Evolutionary conservation across 2,888 invertebrate species (phyloP).

Genomic region (Phyllotreta cruciferae): DNA sequence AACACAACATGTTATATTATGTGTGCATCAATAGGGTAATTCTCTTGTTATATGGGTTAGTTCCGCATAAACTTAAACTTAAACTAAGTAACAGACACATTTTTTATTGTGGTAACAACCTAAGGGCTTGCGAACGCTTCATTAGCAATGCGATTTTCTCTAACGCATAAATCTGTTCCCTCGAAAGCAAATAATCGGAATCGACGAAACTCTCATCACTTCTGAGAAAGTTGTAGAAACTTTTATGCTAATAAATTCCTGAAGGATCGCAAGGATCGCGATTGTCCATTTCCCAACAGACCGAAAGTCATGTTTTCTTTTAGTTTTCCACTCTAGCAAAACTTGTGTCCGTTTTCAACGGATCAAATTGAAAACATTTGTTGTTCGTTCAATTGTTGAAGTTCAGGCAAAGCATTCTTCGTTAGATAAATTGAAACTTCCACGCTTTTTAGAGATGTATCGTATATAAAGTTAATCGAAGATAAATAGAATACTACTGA

Average conservation of each 20-base stretch:
- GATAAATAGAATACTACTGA: no score
- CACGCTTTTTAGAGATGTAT: no score
- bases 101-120: no score
- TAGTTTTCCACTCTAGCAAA: conserved; percentile 45
- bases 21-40: no score
- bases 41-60: no score
- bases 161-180: neutral
- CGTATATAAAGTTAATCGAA: no score
- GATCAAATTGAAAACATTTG: conserved; percentile 40
- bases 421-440: neutral
- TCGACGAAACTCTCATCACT: conserved; percentile 31
- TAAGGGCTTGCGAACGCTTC: no score
- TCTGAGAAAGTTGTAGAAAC: conserved; percentile 24
- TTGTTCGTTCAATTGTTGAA: conserved; percentile 2
- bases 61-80: no score
- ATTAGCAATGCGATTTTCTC: no score
- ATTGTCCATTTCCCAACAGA: conserved; percentile 22
- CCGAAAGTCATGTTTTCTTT: conserved; percentile 34
- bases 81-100: no score
- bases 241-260: conserved; percentile 33
- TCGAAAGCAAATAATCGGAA: conserved; percentile 5
- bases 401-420: neutral
- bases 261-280: conserved; percentile 28
- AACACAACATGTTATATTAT: no score
- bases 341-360: conserved; percentile 46